phyloP scores from a whole-genome alignment of 2,113 vertebrate species.

The Callospermophilus lateralis region DNA sequence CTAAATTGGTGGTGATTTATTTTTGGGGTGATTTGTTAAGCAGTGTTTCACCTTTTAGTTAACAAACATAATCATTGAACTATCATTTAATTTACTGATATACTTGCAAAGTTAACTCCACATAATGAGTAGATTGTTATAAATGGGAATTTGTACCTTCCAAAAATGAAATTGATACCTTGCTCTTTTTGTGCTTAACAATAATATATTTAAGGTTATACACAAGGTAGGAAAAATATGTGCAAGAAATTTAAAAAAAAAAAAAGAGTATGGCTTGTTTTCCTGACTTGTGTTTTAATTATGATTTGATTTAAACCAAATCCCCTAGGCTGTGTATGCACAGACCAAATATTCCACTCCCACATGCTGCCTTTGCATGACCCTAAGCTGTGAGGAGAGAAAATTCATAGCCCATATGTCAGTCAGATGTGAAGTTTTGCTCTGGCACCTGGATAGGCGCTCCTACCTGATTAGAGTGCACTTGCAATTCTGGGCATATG shows the following conservation, averaged over 20 bases:
- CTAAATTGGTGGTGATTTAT: conserved; percentile 48
- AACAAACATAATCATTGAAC: conserved; percentile 46
- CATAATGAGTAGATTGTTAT: conserved; percentile 61
- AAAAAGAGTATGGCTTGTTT: conserved; percentile 68
- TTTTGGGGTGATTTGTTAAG: conserved; percentile 62
- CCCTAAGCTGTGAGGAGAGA: conserved; percentile 63
- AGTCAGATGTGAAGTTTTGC: conserved; percentile 69
- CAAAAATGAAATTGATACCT: conserved; percentile 58
- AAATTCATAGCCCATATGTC: conserved; percentile 69
- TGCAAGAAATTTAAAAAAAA: neutral
- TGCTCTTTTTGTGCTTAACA: neutral
- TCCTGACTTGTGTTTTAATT: conserved; percentile 72
- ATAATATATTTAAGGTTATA: conserved; percentile 67
- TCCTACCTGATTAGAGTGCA: conserved; percentile 43
- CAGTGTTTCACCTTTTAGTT: conserved; percentile 50
- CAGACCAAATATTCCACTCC: conserved; percentile 58
- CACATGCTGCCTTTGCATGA: conserved; percentile 47
- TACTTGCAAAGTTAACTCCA: conserved; percentile 58
- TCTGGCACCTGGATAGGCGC: conserved; percentile 63
- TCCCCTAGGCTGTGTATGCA: conserved; percentile 25
- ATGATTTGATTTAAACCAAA: conserved; percentile 76
- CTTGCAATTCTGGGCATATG: conserved; percentile 57
- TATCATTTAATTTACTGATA: conserved; percentile 65
- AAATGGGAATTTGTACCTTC: conserved; percentile 67
- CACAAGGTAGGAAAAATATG: conserved; percentile 55